phyloP scores from a whole-genome alignment of 1,140 invertebrate species.

The Drosophila kikkawai region DNA sequence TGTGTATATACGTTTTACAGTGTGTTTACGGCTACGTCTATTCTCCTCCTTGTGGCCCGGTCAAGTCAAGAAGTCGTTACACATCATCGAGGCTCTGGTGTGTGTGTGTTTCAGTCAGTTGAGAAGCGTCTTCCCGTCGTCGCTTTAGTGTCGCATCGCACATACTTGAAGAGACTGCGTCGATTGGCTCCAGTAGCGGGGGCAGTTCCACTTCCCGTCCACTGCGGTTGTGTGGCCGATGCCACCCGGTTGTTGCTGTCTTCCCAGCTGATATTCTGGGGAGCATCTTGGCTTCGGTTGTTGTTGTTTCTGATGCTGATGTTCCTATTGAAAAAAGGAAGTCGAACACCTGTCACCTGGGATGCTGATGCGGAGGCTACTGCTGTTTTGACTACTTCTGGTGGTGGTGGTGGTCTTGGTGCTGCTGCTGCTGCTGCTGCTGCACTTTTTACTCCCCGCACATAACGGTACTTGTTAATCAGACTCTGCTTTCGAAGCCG shows the following conservation, averaged over 20 bases:
- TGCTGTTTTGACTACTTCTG: neutral
- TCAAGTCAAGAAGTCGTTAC: neutral
- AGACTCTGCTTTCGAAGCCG: neutral
- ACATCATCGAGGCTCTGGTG: conserved; percentile 4
- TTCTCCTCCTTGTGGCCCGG: neutral
- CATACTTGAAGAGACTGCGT: neutral
- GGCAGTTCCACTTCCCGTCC: neutral
- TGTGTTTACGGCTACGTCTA: neutral
- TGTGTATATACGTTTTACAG: conserved; percentile 2
- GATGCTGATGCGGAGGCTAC: neutral
- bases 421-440: neutral
- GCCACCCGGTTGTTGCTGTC: neutral
- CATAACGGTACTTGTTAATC: conserved; percentile 48
- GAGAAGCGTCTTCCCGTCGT: neutral
- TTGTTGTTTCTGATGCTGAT: neutral
- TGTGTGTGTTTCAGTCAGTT: conserved; percentile 41
- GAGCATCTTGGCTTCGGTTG: neutral
- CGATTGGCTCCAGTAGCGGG: neutral
- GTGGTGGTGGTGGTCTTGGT: neutral
- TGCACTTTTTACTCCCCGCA: conserved; percentile 15
- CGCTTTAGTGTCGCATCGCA: conserved; percentile 36
- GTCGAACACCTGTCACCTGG: neutral
- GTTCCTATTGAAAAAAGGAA: neutral
- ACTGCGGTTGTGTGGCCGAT: neutral
- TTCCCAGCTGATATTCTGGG: neutral